These are phyloP conservation scores for Sebastes kiyomatsui DNA, from an alignment of 2,797 vertebrate species.

Conservation along the genomic window DNA sequence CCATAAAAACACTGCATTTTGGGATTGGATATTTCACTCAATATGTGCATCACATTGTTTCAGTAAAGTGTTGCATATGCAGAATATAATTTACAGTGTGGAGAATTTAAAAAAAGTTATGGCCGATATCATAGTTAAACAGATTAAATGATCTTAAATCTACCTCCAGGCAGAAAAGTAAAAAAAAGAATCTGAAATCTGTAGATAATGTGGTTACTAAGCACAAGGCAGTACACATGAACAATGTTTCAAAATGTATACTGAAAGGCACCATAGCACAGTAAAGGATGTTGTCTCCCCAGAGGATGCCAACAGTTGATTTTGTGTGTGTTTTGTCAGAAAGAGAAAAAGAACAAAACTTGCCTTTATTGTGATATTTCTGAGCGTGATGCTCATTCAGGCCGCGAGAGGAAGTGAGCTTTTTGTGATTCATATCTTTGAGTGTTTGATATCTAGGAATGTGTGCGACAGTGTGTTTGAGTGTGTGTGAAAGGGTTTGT, in stretches of 20 bases:
- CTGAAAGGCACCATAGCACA: background rate
- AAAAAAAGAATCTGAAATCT: background rate
- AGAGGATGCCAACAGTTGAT: background rate
- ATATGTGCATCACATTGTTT: background rate
- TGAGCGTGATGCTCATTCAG: constrained; percentile 30
- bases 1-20: background rate
- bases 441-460: constrained; percentile 26
- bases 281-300: constrained; percentile 11
- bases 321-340: constrained; percentile 8
- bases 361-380: constrained; percentile 6
- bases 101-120: background rate
- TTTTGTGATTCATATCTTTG: constrained; percentile 41
- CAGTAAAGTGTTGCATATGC: background rate
- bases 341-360: constrained; percentile 18
- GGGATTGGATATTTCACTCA: constrained; percentile 1
- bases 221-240: background rate
- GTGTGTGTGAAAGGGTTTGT: background rate
- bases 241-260: background rate
- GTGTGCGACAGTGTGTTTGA: background rate
- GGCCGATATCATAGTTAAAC: background rate
- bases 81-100: background rate
- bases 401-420: constrained; percentile 12
- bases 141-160: constrained; percentile 18
- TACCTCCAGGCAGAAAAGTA: background rate
- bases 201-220: background rate